A percentile compares a stretch with the other conserved stretches of the same genome.
Conservation (phyloP, 2,888 invertebrate species). For the Ormyrus pomaceus region DNA sequence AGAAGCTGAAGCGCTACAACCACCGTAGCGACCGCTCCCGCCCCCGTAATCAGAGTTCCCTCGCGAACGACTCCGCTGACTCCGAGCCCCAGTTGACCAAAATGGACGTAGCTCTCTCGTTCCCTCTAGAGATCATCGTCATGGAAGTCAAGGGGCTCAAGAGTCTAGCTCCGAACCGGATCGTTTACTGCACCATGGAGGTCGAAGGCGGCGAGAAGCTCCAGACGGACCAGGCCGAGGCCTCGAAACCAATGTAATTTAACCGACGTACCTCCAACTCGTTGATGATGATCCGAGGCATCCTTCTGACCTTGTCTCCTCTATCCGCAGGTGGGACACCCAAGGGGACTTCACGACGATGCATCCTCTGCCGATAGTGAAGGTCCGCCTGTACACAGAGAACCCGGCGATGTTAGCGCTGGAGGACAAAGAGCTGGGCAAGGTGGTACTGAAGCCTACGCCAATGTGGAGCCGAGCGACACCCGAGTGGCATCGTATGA, state of each 20-base stretch:
- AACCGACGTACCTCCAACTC: too few relatives aligned
- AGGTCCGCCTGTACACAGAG: constrained; percentile 98
- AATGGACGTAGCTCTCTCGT: constrained; percentile 97
- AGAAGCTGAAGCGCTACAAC: constrained; percentile 98
- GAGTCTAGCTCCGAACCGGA: constrained; percentile 96
- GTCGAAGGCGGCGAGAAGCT: constrained; percentile 99
- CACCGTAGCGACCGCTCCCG: constrained; percentile 79
- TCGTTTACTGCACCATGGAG: constrained; percentile 99
- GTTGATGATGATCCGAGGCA: too few relatives aligned
- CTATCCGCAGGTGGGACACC: constrained; percentile 93
- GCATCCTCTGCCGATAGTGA: constrained; percentile 97
- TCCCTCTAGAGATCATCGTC: constrained; percentile 97
- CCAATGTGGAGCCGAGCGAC: constrained; percentile 89
- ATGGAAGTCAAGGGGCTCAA: constrained; percentile 99
- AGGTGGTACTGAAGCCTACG: constrained; percentile 91
- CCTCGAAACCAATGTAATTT: constrained; percentile 94
- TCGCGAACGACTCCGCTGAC: constrained; percentile 95
- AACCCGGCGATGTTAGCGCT: constrained; percentile 98
- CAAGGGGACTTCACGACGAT: constrained; percentile 99
- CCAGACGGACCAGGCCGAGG: constrained; percentile 99
- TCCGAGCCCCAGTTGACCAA: constrained; percentile 97
- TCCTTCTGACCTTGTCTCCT: too few relatives aligned
- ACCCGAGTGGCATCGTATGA: constrained; percentile 99
- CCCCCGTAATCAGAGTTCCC: constrained; percentile 88
- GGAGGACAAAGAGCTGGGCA: constrained; percentile 98